Evolutionary conservation across 92 coral and sea anemone species (phyloP).

Genomic region (Ricordea florida): DNA sequence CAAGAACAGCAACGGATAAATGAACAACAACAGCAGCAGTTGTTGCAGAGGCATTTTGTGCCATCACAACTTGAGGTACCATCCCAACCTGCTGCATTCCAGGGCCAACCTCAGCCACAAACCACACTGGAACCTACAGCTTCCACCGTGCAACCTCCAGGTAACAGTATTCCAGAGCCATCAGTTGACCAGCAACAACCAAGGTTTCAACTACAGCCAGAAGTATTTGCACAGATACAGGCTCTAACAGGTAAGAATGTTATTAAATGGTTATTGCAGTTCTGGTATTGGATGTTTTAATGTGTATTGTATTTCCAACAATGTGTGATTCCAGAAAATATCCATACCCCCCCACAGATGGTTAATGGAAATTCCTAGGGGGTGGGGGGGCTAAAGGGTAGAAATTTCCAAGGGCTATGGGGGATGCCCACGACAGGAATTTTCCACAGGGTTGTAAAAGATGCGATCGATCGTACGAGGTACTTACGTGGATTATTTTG

Average conservation of each 20-base stretch:
- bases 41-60: conserved; percentile 49
- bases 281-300: background rate
- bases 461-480: too few species aligned
- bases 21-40: conserved; percentile 79
- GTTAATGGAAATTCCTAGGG: too few species aligned
- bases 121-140: background rate
- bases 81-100: conserved; percentile 13
- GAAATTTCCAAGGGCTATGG: too few species aligned
- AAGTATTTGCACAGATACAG: conserved; percentile 96
- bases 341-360: too few species aligned
- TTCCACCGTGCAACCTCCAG: conserved; percentile 6
- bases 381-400: too few species aligned
- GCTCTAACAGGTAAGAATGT: conserved; percentile 82
- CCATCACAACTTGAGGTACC: conserved; percentile 35
- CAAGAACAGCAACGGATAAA: conserved; percentile 90
- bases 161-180: background rate
- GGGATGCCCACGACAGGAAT: too few species aligned
- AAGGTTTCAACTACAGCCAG: conserved; percentile 89
- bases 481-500: too few species aligned
- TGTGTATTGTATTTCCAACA: background rate
- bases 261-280: too few species aligned
- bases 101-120: conserved; percentile 37
- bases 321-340: too few species aligned
- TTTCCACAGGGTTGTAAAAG: too few species aligned
- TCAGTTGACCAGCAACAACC: conserved; percentile 42